These are phyloP conservation scores for Microchirus variegatus DNA, from an alignment of 2,797 vertebrate genomes.

Conservation along the genomic window DNA sequence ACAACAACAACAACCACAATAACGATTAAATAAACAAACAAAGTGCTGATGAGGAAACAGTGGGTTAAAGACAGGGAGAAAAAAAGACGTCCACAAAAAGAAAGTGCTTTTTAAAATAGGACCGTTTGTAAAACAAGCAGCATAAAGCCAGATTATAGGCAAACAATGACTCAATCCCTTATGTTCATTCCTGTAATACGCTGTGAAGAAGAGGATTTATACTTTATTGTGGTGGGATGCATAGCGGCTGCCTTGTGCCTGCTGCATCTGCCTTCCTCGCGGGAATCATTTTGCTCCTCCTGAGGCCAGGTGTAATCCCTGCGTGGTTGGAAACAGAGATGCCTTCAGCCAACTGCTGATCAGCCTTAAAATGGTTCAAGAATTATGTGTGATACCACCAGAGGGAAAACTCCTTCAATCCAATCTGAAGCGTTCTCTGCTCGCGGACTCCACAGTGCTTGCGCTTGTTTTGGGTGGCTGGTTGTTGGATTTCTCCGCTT, in stretches of 20 bases:
- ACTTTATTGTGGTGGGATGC: conserved; percentile 79
- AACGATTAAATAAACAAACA: conserved; percentile 18
- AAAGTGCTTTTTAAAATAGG: conserved; percentile 77
- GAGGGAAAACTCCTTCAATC: conserved; percentile 66
- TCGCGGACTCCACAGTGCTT: conserved; percentile 24
- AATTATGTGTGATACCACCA: conserved; percentile 66
- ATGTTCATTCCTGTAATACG: conserved; percentile 82
- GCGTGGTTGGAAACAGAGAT: conserved; percentile 60
- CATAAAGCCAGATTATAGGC: conserved; percentile 90
- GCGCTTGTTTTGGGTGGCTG: conserved; percentile 52
- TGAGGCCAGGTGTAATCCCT: conserved; percentile 80
- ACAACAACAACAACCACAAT: conserved; percentile 1
- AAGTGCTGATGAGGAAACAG: conserved; percentile 64
- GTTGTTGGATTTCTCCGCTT: conserved; percentile 40
- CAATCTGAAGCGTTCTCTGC: conserved; percentile 55
- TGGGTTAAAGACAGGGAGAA: conserved; percentile 56
- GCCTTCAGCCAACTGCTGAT: conserved; percentile 70
- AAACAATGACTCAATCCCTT: conserved; percentile 85
- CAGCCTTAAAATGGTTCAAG: conserved; percentile 67
- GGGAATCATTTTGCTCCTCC: conserved; percentile 69
- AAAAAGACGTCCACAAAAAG: conserved; percentile 50
- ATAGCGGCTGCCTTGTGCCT: conserved; percentile 59
- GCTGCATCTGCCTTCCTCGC: conserved; percentile 60
- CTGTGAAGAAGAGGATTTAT: conserved; percentile 82
- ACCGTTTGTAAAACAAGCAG: conserved; percentile 88